Base-by-base conservation (phyloP, 2,888 invertebrate genomes). In the Girardia tigrina region DNA sequence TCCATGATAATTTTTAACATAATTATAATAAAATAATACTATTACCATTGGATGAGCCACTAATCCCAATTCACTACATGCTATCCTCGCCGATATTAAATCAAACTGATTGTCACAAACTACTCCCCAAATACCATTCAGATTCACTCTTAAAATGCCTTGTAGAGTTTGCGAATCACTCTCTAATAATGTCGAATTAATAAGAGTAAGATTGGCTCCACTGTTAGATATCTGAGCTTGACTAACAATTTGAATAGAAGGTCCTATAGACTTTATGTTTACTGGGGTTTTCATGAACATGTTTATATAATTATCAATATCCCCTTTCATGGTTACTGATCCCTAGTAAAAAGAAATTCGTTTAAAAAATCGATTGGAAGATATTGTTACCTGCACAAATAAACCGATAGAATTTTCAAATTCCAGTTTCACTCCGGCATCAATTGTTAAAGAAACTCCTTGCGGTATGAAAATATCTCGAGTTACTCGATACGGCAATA, bases 321-420 rank as follows among this genome's bases (percentile, higher is more conserved):
- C 23, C 4, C 56, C 56, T 56, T 4, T 4, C 56, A 56, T 12
- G 23, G n/a, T 16, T 4, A 56, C n/a, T 56, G 56, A 56, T 6
- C 56, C 56, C 56, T 56, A 56, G n/a, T n/a, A n/a, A n/a, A n/a
- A n/a, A n/a, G n/a, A n/a, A n/a, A n/a, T n/a, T n/a, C n/a, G n/a
- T n/a, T n/a, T n/a, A n/a, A n/a, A n/a, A n/a, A n/a, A n/a, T n/a
- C n/a, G n/a, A n/a, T n/a, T n/a, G n/a, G n/a, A n/a, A n/a, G 91
- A 81, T 94, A 94, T 78, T 12, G 23, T 8, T 56, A 56, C 56
- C n/a, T 56, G 56, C 4, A 56, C 56, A 56, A 56, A 56, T 20
- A 56, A 56, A n/a, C 56, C 56, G n/a, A 56, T 56, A 56, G 56
- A 56, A 56, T 56, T 56, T 42, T 23, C 56, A 56, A 74, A 29